These are phyloP conservation scores for Tyria jacobaeae DNA, from an alignment of 2,888 invertebrate genomes.

Conservation along the genomic window DNA sequence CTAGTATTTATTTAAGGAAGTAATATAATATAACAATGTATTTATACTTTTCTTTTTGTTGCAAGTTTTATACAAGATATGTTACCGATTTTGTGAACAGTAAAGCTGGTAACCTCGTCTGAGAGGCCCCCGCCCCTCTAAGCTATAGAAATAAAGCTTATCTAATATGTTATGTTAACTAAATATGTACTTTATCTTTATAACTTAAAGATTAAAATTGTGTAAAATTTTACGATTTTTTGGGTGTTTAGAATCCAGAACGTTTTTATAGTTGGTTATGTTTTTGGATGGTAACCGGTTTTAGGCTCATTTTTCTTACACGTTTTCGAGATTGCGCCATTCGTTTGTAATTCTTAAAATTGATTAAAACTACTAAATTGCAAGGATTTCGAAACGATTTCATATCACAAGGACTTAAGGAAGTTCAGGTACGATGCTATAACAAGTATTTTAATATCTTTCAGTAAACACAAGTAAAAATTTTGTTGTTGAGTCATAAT, in stretches of 20 bases:
- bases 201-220: neutral
- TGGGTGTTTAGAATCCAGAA: neutral
- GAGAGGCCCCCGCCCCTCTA: neutral
- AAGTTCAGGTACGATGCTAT: constrained; percentile 4
- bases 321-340: neutral
- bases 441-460: neutral
- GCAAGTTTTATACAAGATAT: no score
- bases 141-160: neutral
- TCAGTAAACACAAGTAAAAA: neutral
- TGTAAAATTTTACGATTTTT: neutral
- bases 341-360: neutral
- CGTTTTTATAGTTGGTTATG: neutral
- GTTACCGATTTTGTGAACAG: no score
- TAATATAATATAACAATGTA: no score
- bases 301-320: neutral
- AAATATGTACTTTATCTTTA: neutral
- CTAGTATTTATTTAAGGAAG: no score
- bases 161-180: neutral
- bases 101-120: neutral
- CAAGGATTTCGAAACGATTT: neutral
- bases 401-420: neutral
- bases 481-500: constrained; percentile 2
- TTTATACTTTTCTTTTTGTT: no score
- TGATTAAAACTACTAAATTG: neutral
- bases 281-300: neutral